These are phyloP conservation scores for Ceratina australensis DNA, from an alignment of 1,140 invertebrate species.

Conservation along the genomic window DNA sequence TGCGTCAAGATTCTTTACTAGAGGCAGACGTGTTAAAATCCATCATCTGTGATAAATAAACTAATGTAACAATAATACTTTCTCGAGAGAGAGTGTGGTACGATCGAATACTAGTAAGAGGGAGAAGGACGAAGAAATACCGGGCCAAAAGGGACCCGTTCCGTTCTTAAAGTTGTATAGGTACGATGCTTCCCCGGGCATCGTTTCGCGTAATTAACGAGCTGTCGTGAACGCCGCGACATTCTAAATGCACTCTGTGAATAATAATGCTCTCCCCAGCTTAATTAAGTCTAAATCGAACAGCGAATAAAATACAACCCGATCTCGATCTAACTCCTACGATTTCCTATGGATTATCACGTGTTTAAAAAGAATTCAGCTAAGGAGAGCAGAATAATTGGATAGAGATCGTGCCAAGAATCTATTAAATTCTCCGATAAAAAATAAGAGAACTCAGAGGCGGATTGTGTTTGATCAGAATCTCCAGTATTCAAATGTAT, in stretches of 20 bases:
- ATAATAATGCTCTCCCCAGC: background rate
- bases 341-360: too few species aligned
- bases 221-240: slow-evolving; percentile 24
- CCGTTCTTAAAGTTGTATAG: slow-evolving; percentile 20
- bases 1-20: background rate
- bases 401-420: slow-evolving; percentile 2
- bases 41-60: slow-evolving; percentile 52
- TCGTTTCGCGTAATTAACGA: slow-evolving; percentile 13
- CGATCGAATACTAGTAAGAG: slow-evolving; percentile 54
- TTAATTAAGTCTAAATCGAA: too few species aligned
- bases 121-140: slow-evolving; percentile 44
- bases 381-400: background rate
- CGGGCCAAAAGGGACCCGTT: slow-evolving; percentile 64
- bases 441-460: too few species aligned
- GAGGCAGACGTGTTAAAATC: slow-evolving; percentile 26
- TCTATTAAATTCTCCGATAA: background rate
- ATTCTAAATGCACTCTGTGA: slow-evolving; percentile 51
- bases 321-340: too few species aligned
- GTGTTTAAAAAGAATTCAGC: too few species aligned
- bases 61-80: slow-evolving; percentile 64
- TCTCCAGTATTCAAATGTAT: too few species aligned
- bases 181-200: slow-evolving; percentile 3
- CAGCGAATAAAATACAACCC: too few species aligned
- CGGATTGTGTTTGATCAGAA: too few species aligned
- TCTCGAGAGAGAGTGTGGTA: slow-evolving; percentile 32